Base-by-base conservation (phyloP, 2,113 vertebrate species). In the Mustelus asterias region DNA sequence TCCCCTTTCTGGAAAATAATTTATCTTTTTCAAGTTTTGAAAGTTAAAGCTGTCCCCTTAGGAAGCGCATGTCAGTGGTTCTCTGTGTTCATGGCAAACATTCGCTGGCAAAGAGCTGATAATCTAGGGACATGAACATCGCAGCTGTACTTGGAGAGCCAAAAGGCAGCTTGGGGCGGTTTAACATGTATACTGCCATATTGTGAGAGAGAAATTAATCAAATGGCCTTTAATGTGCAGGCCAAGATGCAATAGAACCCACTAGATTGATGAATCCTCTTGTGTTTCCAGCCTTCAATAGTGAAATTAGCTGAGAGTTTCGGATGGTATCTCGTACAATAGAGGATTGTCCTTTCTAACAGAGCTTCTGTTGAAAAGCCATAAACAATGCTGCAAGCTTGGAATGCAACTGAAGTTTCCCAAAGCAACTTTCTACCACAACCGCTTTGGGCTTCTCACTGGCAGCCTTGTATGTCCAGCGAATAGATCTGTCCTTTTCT, bases 221-320 rank as follows among this genome's bases (percentile, higher is more conserved):
- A 95, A 72, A 72, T 48, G 69, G 67, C 69, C 94, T 95, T 72
- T 95, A 26, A 95, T 33, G 94, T 95, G 65, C n/a, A 44, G 37
- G 65, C 18, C 92, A 94, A 69, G 26, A 76, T 44, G 67, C 44
- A 72, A 54, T 54, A 65, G 69, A 95, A 72, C 6, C 41, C 69
- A 54, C 13, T 60, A 48, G 67, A 48, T 95, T 18, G 63, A 94
- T 94, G 92, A 94, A 70, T 70, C n/a, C 65, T 24, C 37, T 44
- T 95, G 94, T 95, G 94, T 95, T 95, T 72, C 4, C 69, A 76
- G 94, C 94, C 94, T 76, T 72, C 94, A 76, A 13, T 44, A 16
- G 94, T 29, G n/a, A 95, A 70, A 72, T 95, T 95, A 26, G 44
- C 67, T 33, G 94, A 70, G 93, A 72, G 69, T 76, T 95, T 54